A percentile compares a stretch with the other conserved stretches of the same genome.
Evolutionary conservation across 2,113 vertebrate genomes (phyloP).

Genomic region (Bettongia penicillata): DNA sequence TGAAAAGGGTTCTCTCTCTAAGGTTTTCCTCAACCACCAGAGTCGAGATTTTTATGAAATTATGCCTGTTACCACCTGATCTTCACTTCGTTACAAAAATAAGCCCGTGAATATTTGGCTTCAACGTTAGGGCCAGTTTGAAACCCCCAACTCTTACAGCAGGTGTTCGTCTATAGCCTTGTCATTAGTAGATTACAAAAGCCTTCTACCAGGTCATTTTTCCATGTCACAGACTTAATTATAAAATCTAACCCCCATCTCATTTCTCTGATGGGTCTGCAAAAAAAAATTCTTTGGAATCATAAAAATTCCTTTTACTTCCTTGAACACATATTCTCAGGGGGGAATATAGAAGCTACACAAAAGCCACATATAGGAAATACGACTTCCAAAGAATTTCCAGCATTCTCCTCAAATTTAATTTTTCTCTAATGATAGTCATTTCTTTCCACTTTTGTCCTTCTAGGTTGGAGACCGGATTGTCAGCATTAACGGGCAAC

Average conservation of each 20-base stretch:
- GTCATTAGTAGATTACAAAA: conserved; percentile 52
- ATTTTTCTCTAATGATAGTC: conserved; percentile 83
- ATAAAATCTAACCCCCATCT: conserved; percentile 57
- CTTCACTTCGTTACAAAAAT: conserved; percentile 52
- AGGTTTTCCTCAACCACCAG: conserved; percentile 28
- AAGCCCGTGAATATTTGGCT: conserved; percentile 40
- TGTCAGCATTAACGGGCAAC: conserved; percentile 93
- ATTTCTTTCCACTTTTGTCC: conserved; percentile 81
- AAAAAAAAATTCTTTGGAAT: conserved; percentile 36
- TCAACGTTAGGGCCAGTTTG: conserved; percentile 42
- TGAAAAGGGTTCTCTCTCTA: conserved; percentile 18
- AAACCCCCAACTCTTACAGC: conserved; percentile 2
- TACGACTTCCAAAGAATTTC: conserved; percentile 76
- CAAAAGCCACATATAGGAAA: conserved; percentile 76
- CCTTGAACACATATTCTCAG: conserved; percentile 52
- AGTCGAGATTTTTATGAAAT: conserved; percentile 9
- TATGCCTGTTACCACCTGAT: background rate
- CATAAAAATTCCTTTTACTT: conserved; percentile 40
- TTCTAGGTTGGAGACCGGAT: conserved; percentile 96
- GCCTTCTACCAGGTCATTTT: conserved; percentile 50
- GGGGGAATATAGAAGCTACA: conserved; percentile 60
- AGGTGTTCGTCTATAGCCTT: conserved; percentile 8
- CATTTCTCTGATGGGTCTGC: conserved; percentile 66
- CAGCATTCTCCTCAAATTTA: conserved; percentile 83
- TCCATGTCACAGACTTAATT: conserved; percentile 47